Base-by-base conservation (phyloP, 2,888 invertebrate species). In the Erebia ligea region DNA sequence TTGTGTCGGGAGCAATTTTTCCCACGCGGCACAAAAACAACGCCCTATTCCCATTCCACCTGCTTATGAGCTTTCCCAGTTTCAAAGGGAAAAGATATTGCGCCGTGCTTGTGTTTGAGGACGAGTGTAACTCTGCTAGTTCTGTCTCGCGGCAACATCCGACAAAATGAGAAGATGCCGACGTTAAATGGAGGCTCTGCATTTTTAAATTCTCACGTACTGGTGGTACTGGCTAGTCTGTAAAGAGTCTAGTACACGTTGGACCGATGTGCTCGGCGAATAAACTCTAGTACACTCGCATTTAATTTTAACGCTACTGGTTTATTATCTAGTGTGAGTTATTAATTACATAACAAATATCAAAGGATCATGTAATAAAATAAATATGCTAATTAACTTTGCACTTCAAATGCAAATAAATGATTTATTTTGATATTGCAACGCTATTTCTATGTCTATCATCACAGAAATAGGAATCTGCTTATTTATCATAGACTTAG, bases 101-200 rank as follows among this genome's bases (percentile, higher is more conserved):
- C 90, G 83, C 85, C 79, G 63, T 79, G 82, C 81, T 83, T 82
- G 83, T 85, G 88, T 89, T 91, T 90, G 90, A 89, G 84, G 83
- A 87, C 87, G 89, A 89, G 87, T 85, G 88, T 90, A 91, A 90
- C 90, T 90, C 88, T 88, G 83, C 85, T 82, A 87, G 91, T 91
- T 91, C 91, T 91, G 90, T 91, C 89, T 91, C 85, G 86, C 83
- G 78, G 80, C 78, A 76, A 86, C 83, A 84, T 84, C 84, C 82
- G 81, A 84, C 87, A 87, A 88, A 90, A 91, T 90, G 89, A 87
- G 86, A 90, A 89, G 89, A 88, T 82, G 86, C 79, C 84, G 82
- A 81, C 86, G 80, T 87, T 87, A 88, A 91, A 90, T 90, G 87
- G 79, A 80, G 73, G 79, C 77, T 82, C 80, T 90, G 85, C 87